Percentiles rank a stretch among this genome's conserved stretches.
Evolutionary conservation across 2,888 invertebrate genomes (phyloP).

Genomic region (Cordilura impudica): DNA sequence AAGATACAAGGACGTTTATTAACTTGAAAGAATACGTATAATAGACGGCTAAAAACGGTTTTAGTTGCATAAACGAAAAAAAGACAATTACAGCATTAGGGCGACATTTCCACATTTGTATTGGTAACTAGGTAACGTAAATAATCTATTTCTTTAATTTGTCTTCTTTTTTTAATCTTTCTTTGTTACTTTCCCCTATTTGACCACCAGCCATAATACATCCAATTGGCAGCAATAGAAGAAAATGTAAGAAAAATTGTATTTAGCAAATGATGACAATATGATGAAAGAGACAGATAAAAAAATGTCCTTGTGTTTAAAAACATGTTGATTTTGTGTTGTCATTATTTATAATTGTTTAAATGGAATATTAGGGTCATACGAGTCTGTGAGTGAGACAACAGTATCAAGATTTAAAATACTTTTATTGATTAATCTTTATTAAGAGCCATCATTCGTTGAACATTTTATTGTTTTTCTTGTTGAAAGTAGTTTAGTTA

Average conservation of each 20-base stretch:
- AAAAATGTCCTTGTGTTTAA: conserved; percentile 42
- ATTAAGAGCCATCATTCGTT: no score
- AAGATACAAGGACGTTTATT: conserved; percentile 62
- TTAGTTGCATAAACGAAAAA: no score
- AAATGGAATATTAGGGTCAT: conserved; percentile 35
- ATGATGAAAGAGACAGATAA: conserved; percentile 16
- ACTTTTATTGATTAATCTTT: no score
- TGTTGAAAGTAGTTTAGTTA: no score
- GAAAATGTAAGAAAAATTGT: no score
- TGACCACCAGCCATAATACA: no score
- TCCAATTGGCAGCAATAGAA: no score
- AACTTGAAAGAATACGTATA: conserved; percentile 28
- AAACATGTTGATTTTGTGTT: conserved; percentile 34
- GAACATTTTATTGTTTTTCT: no score
- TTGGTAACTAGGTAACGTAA: background rate
- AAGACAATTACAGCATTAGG: no score
- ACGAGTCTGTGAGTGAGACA: no score
- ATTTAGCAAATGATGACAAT: conserved; percentile 24
- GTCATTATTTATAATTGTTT: conserved; percentile 26
- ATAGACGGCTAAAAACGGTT: background rate
- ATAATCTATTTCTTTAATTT: background rate
- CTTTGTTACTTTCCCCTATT: background rate
- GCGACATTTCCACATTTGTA: no score
- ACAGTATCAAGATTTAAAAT: no score
- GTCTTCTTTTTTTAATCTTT: background rate